A percentile compares a stretch with the other conserved stretches of the same genome.
phyloP scores from a whole-genome alignment of 2,888 invertebrate species.

The Colletes collaris region DNA sequence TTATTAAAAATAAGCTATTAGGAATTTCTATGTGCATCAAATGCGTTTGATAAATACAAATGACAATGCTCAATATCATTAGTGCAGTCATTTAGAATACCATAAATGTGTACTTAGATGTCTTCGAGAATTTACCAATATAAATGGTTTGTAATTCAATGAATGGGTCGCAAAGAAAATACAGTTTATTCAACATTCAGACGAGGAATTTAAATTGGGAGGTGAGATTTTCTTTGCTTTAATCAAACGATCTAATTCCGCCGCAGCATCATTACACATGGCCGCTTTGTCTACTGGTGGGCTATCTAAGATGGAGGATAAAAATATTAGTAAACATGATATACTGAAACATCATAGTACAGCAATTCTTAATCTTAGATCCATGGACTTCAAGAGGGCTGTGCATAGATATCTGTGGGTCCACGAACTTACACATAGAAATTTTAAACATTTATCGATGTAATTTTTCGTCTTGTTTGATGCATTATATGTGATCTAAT shows the following conservation, averaged over 20 bases:
- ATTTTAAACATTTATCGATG: no score
- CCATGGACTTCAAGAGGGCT: no score
- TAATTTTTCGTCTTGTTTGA: no score
- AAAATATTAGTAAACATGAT: background rate
- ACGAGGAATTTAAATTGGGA: conserved; percentile 77
- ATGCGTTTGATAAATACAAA: conserved; percentile 19
- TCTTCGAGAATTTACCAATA: background rate
- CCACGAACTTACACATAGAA: no score
- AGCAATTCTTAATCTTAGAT: no score
- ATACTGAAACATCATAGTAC: background rate
- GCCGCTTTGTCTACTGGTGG: conserved; percentile 88
- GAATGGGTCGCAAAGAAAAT: conserved; percentile 56
- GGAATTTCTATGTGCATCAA: background rate
- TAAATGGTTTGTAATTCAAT: conserved; percentile 4
- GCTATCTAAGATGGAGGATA: conserved; percentile 67
- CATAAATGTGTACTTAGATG: background rate
- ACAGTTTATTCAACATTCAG: conserved; percentile 72
- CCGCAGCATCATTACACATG: conserved; percentile 95
- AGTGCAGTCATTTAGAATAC: conserved; percentile 1
- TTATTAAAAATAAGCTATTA: conserved; percentile 2
- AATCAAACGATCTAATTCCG: conserved; percentile 95
- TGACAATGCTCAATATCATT: conserved; percentile 2
- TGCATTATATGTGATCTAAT: no score
- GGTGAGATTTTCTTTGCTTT: conserved; percentile 86
- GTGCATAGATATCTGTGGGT: no score